A percentile compares a stretch with the other conserved stretches of the same genome.
Conservation (phyloP, 2,888 invertebrate genomes). For the Leptinotarsa peninsularis region DNA sequence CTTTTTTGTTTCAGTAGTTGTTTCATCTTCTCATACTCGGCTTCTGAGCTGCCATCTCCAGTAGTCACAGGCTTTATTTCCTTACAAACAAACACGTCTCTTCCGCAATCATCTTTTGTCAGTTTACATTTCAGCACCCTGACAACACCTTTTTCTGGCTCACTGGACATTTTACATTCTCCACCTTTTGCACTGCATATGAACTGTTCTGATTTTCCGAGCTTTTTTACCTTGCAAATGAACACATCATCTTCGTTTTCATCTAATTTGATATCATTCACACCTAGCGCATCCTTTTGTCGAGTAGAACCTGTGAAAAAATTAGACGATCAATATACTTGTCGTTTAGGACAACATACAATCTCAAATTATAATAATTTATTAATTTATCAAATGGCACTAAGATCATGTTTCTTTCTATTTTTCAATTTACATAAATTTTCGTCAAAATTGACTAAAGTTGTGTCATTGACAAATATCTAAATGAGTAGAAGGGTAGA, state of each 20-base stretch:
- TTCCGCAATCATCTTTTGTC: slow-evolving; percentile 25
- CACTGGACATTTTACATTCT: not conserved
- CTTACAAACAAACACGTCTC: slow-evolving; percentile 34
- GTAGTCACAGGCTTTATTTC: slow-evolving; percentile 19
- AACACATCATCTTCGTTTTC: slow-evolving; percentile 20
- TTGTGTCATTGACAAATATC: too few species aligned
- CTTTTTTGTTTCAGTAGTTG: not conserved
- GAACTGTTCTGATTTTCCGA: slow-evolving; percentile 26
- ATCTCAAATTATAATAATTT: not conserved
- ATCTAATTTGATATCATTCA: not conserved
- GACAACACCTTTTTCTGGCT: slow-evolving; percentile 7
- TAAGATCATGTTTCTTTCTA: not conserved
- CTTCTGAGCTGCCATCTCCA: slow-evolving; percentile 1
- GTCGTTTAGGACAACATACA: not conserved
- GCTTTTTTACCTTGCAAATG: slow-evolving; percentile 33
- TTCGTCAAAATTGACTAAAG: not conserved
- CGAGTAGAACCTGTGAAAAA: not conserved
- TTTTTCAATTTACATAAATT: not conserved
- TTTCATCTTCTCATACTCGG: slow-evolving; percentile 20
- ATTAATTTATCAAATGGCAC: too few species aligned
- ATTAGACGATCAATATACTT: not conserved
- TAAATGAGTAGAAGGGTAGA: too few species aligned
- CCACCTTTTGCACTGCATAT: slow-evolving; percentile 19
- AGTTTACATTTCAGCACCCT: slow-evolving; percentile 38
- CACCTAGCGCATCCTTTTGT: not conserved